These are phyloP conservation scores for Tridacna crocea DNA, from an alignment of 2,888 invertebrate species.

Conservation along the genomic window DNA sequence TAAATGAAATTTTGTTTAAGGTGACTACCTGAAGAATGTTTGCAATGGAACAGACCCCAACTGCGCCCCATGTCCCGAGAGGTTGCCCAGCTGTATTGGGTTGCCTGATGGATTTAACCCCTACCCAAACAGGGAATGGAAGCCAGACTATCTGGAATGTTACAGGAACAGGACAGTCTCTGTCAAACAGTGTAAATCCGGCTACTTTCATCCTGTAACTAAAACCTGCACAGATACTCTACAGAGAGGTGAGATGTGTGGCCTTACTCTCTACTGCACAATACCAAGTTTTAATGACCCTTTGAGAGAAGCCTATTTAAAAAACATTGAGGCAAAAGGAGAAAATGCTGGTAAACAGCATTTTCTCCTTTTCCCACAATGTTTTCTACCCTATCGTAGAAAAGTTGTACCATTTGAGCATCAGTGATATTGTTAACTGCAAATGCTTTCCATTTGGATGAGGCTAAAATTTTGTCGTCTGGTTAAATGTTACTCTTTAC, in stretches of 20 bases:
- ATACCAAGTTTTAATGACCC: no score
- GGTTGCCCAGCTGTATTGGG: slow-evolving; percentile 63
- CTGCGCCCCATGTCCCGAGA: slow-evolving; percentile 58
- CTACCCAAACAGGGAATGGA: slow-evolving; percentile 53
- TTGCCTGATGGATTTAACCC: slow-evolving; percentile 59
- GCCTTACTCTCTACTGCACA: no score
- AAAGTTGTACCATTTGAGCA: no score
- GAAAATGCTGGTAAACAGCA: no score
- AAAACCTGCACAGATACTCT: slow-evolving; percentile 44
- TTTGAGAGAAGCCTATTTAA: no score
- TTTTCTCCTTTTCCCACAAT: no score
- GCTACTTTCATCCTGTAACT: slow-evolving; percentile 55
- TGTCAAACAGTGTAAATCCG: slow-evolving; percentile 43
- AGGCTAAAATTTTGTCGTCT: no score
- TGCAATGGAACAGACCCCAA: slow-evolving; percentile 51
- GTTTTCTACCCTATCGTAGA: no score
- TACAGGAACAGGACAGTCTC: slow-evolving; percentile 60
- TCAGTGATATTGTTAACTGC: no score
- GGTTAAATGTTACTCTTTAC: no score
- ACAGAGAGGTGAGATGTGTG: slow-evolving; percentile 40
- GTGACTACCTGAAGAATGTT: slow-evolving; percentile 64
- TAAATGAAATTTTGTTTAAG: slow-evolving; percentile 24
- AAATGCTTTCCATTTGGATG: no score
- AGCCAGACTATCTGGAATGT: slow-evolving; percentile 56
- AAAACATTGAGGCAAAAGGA: no score